Base-by-base conservation (phyloP, 2,113 vertebrate genomes). In the Daboia siamensis region DNA sequence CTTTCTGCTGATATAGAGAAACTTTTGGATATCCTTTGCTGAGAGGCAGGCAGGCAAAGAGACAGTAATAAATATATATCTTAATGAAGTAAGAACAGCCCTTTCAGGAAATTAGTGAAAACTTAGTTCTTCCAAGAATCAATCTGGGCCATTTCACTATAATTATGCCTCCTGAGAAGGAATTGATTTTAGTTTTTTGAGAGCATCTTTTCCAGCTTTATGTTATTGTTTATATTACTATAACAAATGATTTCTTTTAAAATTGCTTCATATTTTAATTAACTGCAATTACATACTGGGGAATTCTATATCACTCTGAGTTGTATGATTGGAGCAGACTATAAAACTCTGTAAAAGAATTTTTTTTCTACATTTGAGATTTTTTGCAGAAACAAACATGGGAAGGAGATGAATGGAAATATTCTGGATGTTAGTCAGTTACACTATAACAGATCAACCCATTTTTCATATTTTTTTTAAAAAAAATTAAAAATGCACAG, bases 311-410 rank as follows among this genome's bases (percentile, higher is more conserved):
- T 2, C 55, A 52, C 24, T 0, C 17, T 29, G 55, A 89, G 61
- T 54, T 55, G 86, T 92, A 90, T 55, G 93, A 39, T 0, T 0
- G 69, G 33, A 85, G 7, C 92, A 10, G 1, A 1, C 89, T 54
- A 26, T 39, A 51, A 91, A 10, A 88, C 6, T 29, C 13, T 15
- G 86, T 52, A 33, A 56, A 64, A 11, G 39, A 64, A n/a, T 21
- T 24, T 61, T 9, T 26, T 61, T 61, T 61, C 26, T 11, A 29
- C 11, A 54, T 26, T 26, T 2, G 51, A 39, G 87, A 44, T 2
- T 33, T 54, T 80, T 80, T 80, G 13, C 20, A 52, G 93, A 93
- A 94, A 90, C 93, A 94, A 90, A 89, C 93, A 46, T 88, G 52
- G 92, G 90, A 88, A 90, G 9, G 44, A 87, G 20, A 54, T 84